These are phyloP conservation scores for Pomatostomus ruficeps DNA, from an alignment of 2,113 vertebrate species.

Conservation along the genomic window DNA sequence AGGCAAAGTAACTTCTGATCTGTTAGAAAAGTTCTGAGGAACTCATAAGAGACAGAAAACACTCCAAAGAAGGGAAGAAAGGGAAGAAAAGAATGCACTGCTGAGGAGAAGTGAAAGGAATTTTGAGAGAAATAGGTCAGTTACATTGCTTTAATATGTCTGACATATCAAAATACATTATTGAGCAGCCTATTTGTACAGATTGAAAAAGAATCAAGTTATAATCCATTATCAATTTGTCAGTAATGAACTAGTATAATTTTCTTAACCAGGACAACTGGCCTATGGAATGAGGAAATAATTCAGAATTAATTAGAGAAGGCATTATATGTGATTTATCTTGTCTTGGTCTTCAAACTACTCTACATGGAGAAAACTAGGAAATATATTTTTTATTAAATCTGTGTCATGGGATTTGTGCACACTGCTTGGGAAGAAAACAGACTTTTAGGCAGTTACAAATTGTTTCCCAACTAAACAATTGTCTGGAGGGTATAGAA, in stretches of 20 bases:
- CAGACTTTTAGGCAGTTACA: background rate
- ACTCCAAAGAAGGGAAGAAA: background rate
- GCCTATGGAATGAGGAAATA: background rate
- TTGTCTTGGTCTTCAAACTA: background rate
- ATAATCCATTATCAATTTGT: background rate
- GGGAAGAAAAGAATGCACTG: background rate
- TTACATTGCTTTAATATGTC: background rate
- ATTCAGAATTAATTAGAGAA: background rate
- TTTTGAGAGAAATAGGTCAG: background rate
- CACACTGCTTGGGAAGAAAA: background rate
- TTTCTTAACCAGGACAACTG: background rate
- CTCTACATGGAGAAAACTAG: background rate
- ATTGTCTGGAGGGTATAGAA: background rate
- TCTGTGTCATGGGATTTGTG: background rate
- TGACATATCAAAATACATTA: background rate
- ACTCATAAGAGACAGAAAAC: background rate
- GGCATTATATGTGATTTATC: background rate
- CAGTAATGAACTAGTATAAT: background rate
- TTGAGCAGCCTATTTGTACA: background rate
- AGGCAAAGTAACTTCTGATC: background rate
- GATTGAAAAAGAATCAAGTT: background rate
- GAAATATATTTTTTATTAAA: background rate
- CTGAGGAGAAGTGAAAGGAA: background rate
- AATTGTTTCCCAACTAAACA: background rate
- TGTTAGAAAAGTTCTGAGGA: background rate